Base-by-base conservation (phyloP, 1,140 invertebrate species). In the Physella acuta region DNA sequence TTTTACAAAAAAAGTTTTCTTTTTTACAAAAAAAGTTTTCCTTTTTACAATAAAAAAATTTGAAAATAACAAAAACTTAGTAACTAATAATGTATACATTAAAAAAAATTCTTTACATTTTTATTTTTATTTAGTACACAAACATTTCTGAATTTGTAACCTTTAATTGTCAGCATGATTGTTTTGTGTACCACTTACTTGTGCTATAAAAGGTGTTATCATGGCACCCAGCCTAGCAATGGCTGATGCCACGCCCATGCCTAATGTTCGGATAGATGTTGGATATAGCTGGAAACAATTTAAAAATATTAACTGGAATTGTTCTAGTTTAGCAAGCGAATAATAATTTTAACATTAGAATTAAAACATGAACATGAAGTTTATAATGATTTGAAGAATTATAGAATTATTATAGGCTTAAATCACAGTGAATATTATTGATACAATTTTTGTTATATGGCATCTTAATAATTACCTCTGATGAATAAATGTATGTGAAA, bases 401-500 rank as follows among this genome's bases (percentile, higher is more conserved):
- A 44, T 11, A 44, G 39, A 44, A 20, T 44, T 44, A 11, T 44
- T 44, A 44, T 8, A 20, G 39, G 20, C 8, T 44, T 8, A 11
- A 44, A 44, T 44, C 8, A 44, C 20, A 44, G 39, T 44, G 20
- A 44, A 44, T 44, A 44, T 44, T 44, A 11, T 44, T 44, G 39
- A 44, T 20, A 44, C n/a, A n/a, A n/a, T n/a, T n/a, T n/a, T n/a
- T n/a, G n/a, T n/a, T n/a, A n/a, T n/a, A n/a, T n/a, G n/a, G n/a
- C n/a, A n/a, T n/a, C n/a, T n/a, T 14, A 31, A 28, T 49, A n/a
- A 69, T 73, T 58, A 95, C 92, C 88, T 97, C 94, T 30, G 94
- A 94, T 20, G 95, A 97, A 78, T 98, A 97, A 20, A 97, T 94
- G 80, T 98, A 97, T 0, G 93, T 93, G 20, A 93, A 94, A 88